A percentile compares a stretch with the other conserved stretches of the same genome.
Conservation (phyloP, 1,140 invertebrate genomes). For the Trichonephila inaurata region DNA sequence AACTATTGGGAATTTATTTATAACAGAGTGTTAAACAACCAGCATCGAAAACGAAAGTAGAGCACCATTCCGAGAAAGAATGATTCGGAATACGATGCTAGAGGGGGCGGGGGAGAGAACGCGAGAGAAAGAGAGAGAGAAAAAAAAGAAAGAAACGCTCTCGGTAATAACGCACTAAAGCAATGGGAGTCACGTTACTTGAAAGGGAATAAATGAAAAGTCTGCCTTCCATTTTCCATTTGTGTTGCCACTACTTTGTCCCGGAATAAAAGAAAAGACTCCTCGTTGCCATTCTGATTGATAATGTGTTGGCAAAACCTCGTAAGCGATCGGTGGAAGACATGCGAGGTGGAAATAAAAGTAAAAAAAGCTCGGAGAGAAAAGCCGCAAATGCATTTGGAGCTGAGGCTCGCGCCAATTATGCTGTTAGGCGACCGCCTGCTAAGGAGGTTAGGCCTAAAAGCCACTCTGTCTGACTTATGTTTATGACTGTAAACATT, state of each 20-base stretch:
- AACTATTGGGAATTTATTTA: neutral
- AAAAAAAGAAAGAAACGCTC: neutral
- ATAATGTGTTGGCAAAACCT: constrained; percentile 76
- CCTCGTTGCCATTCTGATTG: constrained; percentile 56
- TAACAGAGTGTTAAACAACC: neutral
- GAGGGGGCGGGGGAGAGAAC: neutral
- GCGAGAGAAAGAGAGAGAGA: neutral
- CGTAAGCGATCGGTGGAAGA: constrained; percentile 62
- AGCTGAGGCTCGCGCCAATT: constrained; percentile 55
- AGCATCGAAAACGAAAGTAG: neutral
- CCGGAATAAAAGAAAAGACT: constrained; percentile 3
- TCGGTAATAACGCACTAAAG: neutral
- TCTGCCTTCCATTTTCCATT: constrained; percentile 73
- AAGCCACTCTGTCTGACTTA: constrained; percentile 75
- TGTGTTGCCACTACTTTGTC: constrained; percentile 44
- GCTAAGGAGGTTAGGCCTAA: constrained; percentile 75
- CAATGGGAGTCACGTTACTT: constrained; percentile 50
- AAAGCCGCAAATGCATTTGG: constrained; percentile 72
- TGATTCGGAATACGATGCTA: neutral
- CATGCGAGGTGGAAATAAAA: constrained; percentile 40
- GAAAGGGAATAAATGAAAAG: constrained; percentile 76
- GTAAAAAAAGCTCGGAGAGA: constrained; percentile 39
- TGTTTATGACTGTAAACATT: constrained; percentile 77
- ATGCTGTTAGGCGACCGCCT: constrained; percentile 73
- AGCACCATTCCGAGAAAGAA: neutral